Evolutionary conservation across 2,113 vertebrate genomes (phyloP), one percentile per base, ranked within the genome.

Genomic region (Chamaea fasciata): DNA sequence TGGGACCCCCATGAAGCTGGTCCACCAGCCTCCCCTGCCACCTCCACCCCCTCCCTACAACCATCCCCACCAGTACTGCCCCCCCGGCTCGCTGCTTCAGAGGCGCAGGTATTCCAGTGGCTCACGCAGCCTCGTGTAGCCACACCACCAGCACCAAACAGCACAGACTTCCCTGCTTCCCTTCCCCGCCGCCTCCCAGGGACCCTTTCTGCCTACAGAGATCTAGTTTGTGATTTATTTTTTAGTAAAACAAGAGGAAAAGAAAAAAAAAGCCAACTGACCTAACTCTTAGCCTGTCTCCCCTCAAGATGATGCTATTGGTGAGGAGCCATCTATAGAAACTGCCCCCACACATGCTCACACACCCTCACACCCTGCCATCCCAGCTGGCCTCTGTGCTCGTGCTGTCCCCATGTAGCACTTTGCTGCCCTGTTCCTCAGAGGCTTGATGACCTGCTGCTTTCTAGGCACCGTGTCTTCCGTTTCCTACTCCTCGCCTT

Each of bases 1-100:
- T 28, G 97, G 97, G 85, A 98, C 98, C 87, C 98, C 98, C 1
- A 95, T 98, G 92, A 98, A 98, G 90, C 98, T 98, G 49, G 96
- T 97, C 97, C 99, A 98, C 93, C 99, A 99, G 95, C 99, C 99
- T 27, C 99, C 99, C 2, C 97, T 99, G 77, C 99, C 99, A 8
- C 99, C 99, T 1, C 99, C 99, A 4, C 99, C 99, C 4, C 99
- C 99, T 49, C 99, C 99, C 62, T 99, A 99, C 98, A 99, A 99
- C 96, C 99, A 99, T 94, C 99, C 99, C 2, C 99, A 99, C 96
- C 99, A 99, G 95, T 99, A 99, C 90, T 99, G 99, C 60, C 99
- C 99, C 6, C 99, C 99, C 0, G 98, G 98, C 96, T 98, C 99
- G 37, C 98, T 99, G 94, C 98, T 99, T 96, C 98, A 98, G 96